Percentiles rank a stretch among this genome's conserved stretches.
phyloP scores from a whole-genome alignment of 2,888 invertebrate genomes.

The Noctua janthina region DNA sequence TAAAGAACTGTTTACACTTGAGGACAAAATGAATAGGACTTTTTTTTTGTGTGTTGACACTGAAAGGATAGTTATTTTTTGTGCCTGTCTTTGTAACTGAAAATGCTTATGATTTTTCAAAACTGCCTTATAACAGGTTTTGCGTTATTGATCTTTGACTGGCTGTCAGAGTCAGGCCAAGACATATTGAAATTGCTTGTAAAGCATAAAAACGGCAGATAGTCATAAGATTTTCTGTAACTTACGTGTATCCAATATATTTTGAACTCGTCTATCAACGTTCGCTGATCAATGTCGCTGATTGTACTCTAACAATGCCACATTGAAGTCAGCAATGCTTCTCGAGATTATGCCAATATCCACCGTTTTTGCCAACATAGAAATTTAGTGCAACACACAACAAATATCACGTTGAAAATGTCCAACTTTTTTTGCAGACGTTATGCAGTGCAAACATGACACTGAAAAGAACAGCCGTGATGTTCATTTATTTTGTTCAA shows the following conservation, averaged over 20 bases:
- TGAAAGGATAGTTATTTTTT: neutral
- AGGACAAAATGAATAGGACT: slow-evolving; percentile 1
- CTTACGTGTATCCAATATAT: neutral
- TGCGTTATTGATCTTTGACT: neutral
- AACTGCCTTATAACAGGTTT: neutral
- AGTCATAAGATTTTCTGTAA: neutral
- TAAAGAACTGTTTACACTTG: slow-evolving; percentile 38
- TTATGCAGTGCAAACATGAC: neutral
- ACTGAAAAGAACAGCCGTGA: neutral
- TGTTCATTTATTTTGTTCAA: neutral
- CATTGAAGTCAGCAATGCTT: neutral
- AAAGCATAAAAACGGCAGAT: neutral
- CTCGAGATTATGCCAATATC: neutral
- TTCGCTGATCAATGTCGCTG: neutral
- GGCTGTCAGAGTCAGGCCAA: too few species aligned
- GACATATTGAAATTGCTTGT: too few species aligned
- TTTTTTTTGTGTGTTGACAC: neutral
- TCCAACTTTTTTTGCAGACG: neutral
- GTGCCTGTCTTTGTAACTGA: neutral
- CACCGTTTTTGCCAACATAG: neutral
- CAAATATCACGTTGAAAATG: neutral
- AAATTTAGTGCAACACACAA: neutral
- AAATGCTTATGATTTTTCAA: neutral
- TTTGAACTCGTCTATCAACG: neutral
- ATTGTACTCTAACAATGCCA: too few species aligned